phyloP scores from a whole-genome alignment of 2,113 vertebrate genomes.

The Cavia porcellus region DNA sequence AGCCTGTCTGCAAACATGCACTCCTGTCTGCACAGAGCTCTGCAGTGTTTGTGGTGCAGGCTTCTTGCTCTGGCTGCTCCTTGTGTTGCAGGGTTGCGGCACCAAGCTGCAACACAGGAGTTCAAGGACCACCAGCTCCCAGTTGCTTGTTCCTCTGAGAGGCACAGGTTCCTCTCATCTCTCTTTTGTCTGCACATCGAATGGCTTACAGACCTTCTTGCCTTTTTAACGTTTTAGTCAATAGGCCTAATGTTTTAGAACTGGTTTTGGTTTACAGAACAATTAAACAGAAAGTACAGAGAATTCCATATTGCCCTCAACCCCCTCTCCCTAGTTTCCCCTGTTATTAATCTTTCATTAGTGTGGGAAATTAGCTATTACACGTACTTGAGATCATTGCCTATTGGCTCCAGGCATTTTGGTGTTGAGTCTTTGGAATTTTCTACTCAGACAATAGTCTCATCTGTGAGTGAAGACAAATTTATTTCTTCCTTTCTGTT shows the following conservation, averaged over 20 bases:
- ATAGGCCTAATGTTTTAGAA: not conserved
- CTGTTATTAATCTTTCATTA: not conserved
- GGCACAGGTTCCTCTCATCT: not conserved
- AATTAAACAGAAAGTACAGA: not conserved
- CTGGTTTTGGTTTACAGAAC: not conserved
- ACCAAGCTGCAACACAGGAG: accelerated
- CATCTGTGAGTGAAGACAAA: not conserved
- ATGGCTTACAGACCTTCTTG: not conserved
- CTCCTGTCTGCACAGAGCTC: not conserved
- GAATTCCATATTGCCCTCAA: not conserved
- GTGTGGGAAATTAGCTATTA: not conserved
- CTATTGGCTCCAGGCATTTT: not conserved
- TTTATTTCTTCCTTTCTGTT: slow-evolving; percentile 15
- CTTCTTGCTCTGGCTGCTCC: too few relatives aligned
- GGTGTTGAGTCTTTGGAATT: not conserved
- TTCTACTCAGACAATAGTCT: not conserved
- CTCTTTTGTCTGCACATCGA: not conserved
- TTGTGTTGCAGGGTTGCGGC: too few relatives aligned
- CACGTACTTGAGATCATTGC: not conserved
- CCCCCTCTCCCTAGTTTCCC: not conserved
- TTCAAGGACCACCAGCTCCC: not conserved
- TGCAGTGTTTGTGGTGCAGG: accelerated
- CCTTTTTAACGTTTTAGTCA: not conserved
- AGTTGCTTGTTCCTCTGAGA: not conserved
- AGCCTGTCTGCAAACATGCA: not conserved